A percentile compares a stretch with the other conserved stretches of the same genome.
Evolutionary conservation across 1,140 invertebrate species (phyloP).

Genomic region (Bradynema listronoti): DNA sequence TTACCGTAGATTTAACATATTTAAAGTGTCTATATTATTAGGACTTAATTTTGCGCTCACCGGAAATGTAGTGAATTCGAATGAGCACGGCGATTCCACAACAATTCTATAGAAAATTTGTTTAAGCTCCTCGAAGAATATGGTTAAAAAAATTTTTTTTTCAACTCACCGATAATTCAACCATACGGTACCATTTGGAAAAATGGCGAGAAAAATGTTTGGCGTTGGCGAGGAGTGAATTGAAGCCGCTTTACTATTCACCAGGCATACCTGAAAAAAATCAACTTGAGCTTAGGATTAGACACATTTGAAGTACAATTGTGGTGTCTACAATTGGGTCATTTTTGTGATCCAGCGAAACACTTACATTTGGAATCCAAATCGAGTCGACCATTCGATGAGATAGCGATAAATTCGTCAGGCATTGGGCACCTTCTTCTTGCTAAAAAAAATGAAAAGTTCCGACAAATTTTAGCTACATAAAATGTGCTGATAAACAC

Average conservation of each 20-base stretch:
- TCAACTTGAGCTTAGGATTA: constrained; percentile 23
- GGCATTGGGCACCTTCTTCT: constrained; percentile 56
- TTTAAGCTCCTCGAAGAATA: neutral
- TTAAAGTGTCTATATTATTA: neutral
- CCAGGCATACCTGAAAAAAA: constrained; percentile 29
- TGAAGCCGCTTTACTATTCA: constrained; percentile 43
- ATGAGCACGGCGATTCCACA: constrained; percentile 54
- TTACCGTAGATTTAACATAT: neutral
- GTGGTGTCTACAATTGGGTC: no score
- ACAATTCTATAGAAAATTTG: constrained; percentile 36
- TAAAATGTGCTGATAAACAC: no score
- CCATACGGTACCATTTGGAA: constrained; percentile 56
- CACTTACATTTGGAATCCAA: constrained; percentile 48
- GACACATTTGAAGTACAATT: no score
- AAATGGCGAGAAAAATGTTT: constrained; percentile 56
- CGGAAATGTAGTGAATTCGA: constrained; percentile 51
- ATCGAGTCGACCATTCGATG: constrained; percentile 56
- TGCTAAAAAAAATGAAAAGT: constrained; percentile 16
- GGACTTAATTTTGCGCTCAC: constrained; percentile 6
- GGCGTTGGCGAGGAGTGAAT: constrained; percentile 56
- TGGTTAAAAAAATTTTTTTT: constrained; percentile 4
- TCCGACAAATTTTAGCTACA: constrained; percentile 20
- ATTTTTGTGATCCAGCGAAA: no score
- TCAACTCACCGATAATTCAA: constrained; percentile 47
- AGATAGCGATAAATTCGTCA: constrained; percentile 52